Evolutionary conservation across 2,113 vertebrate species (phyloP).

Genomic region (Dissostichus mawsoni): DNA sequence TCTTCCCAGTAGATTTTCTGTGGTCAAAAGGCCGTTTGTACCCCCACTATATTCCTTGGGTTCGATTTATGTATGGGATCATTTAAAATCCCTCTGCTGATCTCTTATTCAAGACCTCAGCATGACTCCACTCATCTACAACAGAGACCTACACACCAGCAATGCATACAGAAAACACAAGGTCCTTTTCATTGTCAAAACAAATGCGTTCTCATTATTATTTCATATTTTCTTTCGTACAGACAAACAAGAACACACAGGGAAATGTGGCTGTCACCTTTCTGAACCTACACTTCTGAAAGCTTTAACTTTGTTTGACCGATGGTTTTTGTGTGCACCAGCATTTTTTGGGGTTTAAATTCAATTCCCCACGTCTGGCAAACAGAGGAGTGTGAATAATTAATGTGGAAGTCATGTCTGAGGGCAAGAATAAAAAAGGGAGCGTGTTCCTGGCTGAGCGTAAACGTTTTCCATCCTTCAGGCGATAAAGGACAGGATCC

Average conservation of each 20-base stretch:
- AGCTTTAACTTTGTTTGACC: constrained; percentile 7
- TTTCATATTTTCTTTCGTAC: constrained; percentile 38
- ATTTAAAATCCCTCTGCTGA: constrained; percentile 14
- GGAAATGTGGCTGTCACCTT: constrained; percentile 4
- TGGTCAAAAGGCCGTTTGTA: no score
- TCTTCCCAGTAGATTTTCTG: no score
- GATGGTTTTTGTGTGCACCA: constrained; percentile 37
- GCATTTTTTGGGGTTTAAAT: constrained; percentile 45
- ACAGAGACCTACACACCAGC: background rate
- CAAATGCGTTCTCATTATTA: constrained; percentile 37
- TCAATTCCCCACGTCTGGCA: constrained; percentile 46
- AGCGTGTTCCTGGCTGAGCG: constrained; percentile 28
- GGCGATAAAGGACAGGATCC: constrained; percentile 3
- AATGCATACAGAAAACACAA: background rate
- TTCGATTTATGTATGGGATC: constrained; percentile 29
- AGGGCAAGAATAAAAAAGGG: constrained; percentile 30
- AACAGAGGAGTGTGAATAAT: constrained; percentile 54
- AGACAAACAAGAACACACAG: background rate
- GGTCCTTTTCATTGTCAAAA: constrained; percentile 14
- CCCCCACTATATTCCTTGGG: background rate
- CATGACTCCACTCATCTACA: constrained; percentile 22
- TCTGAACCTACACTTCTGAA: background rate
- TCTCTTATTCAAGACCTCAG: constrained; percentile 61
- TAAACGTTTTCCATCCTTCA: constrained; percentile 41
- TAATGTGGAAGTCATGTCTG: constrained; percentile 45